Evolutionary conservation across 2,888 invertebrate genomes (phyloP).

Genomic region (Napeogenes inachia): DNA sequence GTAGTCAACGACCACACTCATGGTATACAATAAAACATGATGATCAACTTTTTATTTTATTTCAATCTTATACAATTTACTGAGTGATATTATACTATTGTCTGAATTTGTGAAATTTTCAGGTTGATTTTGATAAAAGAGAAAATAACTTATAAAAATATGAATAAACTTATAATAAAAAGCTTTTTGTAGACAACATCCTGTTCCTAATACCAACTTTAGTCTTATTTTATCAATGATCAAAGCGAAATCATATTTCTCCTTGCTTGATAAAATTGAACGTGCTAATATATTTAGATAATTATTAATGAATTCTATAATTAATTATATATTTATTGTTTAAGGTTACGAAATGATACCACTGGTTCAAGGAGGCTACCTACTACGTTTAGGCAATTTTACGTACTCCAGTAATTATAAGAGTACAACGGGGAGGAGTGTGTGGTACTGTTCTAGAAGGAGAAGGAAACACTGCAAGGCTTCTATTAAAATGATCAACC

Average conservation of each 20-base stretch:
- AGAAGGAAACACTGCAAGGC: constrained; percentile 47
- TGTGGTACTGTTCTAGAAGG: constrained; percentile 58
- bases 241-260: too few relatives aligned
- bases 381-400: constrained; percentile 35
- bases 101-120: too few relatives aligned
- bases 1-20: constrained; percentile 33
- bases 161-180: too few relatives aligned
- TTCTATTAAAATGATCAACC: constrained; percentile 42
- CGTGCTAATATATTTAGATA: too few relatives aligned
- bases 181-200: too few relatives aligned
- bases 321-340: constrained; percentile 16
- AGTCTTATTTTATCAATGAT: too few relatives aligned
- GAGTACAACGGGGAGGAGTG: constrained; percentile 36
- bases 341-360: constrained; percentile 31
- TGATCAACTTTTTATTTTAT: neutral
- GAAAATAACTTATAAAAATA: too few relatives aligned
- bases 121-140: too few relatives aligned
- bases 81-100: too few relatives aligned
- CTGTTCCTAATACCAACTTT: too few relatives aligned
- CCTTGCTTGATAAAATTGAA: too few relatives aligned
- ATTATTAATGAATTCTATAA: neutral
- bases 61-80: too few relatives aligned
- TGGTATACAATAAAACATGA: constrained; percentile 4
- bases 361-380: constrained; percentile 21
- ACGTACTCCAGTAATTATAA: constrained; percentile 47